Evolutionary conservation across 2,113 vertebrate genomes (phyloP), one percentile per base, ranked within the genome.

Genomic region (Guaruba guarouba): DNA sequence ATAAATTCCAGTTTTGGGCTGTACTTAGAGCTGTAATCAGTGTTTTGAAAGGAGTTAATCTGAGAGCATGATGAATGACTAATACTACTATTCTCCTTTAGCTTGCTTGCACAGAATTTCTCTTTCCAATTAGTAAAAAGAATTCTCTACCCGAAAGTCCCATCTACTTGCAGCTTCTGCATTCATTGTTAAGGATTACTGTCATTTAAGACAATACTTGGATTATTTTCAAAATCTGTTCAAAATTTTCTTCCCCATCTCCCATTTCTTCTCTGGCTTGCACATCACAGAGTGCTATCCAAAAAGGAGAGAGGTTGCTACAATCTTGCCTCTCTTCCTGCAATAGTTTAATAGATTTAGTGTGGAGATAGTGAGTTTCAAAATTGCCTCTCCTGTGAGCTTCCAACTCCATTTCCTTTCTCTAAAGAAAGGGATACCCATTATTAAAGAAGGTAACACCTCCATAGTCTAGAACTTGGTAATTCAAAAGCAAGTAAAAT

Each of bases 11-110:
- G 44, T 41, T 88, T 95, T 14, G 90, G 67, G 49, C 49, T 92
- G 81, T 82, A 84, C 54, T 96, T 92, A 71, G 61, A 95, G 35
- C 76, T 86, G 76, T 78, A 92, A 88, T 92, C 88, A 86, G 73
- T 82, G 69, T 90, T 90, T 84, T 88, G 88, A 94, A 96, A 86
- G 44, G 82, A 91, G 27, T 94, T 93, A 94, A 93, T 96, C 87
- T 93, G 80, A 90, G 82, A 88, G 79, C 61, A 61, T 28, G 43
- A 93, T 85, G 49, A 85, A 33, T 93, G 94, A 95, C 86, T 92
- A 95, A 89, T 92, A 90, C 52, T 29, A 52, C 88, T 88, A 67
- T 85, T 79, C 73, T 83, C 22, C 35, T 86, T 84, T 78, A 92
- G 57, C 55, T 12, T 92, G 48, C 73, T 89, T 82, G 64, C 66